These are phyloP conservation scores for Sapayoa aenigma DNA, from an alignment of 2,113 vertebrate species.

Conservation along the genomic window DNA sequence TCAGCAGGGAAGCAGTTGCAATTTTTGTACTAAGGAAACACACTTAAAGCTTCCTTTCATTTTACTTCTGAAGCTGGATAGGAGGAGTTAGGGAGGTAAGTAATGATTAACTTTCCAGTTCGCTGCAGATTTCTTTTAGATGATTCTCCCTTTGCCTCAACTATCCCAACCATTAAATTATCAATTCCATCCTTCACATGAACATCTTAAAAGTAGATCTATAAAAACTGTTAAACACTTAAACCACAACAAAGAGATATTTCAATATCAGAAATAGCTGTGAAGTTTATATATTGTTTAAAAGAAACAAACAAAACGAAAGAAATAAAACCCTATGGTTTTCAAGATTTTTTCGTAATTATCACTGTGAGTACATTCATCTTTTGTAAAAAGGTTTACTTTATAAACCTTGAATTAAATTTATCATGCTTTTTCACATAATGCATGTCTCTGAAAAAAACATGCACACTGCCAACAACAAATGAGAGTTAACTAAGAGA, in stretches of 20 bases:
- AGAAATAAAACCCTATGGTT: neutral
- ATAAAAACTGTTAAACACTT: neutral
- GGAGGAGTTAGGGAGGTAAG: neutral
- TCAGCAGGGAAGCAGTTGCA: neutral
- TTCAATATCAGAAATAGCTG: neutral
- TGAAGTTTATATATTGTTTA: neutral
- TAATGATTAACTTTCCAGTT: neutral
- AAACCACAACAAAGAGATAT: neutral
- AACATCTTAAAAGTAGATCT: neutral
- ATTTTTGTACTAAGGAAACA: neutral
- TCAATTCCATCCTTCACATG: neutral
- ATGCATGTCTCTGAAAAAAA: neutral
- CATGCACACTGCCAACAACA: neutral
- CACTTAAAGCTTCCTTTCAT: neutral
- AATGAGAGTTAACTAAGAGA: neutral
- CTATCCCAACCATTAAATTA: neutral
- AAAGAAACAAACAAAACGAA: neutral
- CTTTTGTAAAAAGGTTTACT: neutral
- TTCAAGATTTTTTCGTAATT: neutral
- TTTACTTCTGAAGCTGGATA: neutral
- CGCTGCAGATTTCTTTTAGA: neutral
- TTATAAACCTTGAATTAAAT: neutral
- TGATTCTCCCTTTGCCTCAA: neutral
- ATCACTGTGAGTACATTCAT: neutral
- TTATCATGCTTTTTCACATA: neutral